Percentiles rank a stretch among this genome's conserved stretches.
Evolutionary conservation across 2,888 invertebrate species (phyloP).

Genomic region (Bedellia somnulentella): DNA sequence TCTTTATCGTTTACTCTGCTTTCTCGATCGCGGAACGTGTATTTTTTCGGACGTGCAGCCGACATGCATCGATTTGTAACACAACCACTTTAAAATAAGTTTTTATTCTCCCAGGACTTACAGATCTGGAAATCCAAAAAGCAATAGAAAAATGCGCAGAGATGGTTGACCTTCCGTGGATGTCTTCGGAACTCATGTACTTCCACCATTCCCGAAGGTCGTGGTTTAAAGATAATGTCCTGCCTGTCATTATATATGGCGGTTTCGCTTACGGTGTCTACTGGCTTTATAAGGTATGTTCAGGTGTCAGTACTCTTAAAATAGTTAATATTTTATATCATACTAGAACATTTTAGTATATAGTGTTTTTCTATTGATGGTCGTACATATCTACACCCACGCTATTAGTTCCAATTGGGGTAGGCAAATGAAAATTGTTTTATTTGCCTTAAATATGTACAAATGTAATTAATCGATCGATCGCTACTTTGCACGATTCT

Average conservation of each 20-base stretch:
- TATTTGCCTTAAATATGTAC: no score
- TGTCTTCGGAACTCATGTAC: slow-evolving; percentile 42
- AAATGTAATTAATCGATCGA: no score
- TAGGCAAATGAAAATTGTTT: no score
- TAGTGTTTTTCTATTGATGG: no score
- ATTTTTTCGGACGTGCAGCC: background rate
- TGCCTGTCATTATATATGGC: slow-evolving; percentile 74
- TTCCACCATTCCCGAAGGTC: slow-evolving; percentile 33
- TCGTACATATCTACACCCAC: no score
- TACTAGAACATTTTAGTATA: no score
- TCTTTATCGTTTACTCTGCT: no score
- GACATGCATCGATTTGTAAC: background rate
- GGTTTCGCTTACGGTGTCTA: slow-evolving; percentile 78
- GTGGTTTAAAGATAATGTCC: slow-evolving; percentile 68
- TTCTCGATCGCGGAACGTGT: no score
- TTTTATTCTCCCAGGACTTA: slow-evolving; percentile 51
- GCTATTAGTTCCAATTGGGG: no score
- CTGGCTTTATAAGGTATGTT: slow-evolving; percentile 77
- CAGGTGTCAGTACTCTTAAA: no score
- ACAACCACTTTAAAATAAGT: slow-evolving; percentile 3
- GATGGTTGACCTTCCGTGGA: slow-evolving; percentile 30
- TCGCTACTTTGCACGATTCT: no score
- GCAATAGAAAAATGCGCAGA: slow-evolving; percentile 71
- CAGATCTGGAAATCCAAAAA: slow-evolving; percentile 71
- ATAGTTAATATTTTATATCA: background rate